These are phyloP conservation scores for Microhierax caerulescens DNA, from an alignment of 2,797 vertebrate species.

Conservation along the genomic window DNA sequence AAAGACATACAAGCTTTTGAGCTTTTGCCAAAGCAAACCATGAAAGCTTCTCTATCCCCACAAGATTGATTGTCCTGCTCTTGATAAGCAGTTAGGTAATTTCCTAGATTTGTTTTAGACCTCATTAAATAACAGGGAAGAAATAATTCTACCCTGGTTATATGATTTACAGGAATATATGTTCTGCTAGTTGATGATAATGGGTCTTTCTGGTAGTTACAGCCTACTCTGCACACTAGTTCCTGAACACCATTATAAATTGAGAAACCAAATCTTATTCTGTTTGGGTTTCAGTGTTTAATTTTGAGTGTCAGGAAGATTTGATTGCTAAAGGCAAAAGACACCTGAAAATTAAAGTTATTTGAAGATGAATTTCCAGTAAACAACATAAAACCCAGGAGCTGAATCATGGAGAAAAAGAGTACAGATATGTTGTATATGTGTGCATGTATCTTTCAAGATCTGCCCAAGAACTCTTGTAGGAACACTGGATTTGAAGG, in stretches of 20 bases:
- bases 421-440: neutral
- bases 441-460: neutral
- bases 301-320: neutral
- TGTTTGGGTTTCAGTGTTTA: neutral
- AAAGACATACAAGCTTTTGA: neutral
- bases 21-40: neutral
- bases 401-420: neutral
- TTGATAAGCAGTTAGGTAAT: neutral
- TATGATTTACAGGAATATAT: neutral
- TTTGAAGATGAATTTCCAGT: neutral
- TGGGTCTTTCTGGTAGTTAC: neutral
- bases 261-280: neutral
- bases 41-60: neutral
- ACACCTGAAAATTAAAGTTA: neutral
- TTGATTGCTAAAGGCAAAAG: neutral
- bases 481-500: neutral
- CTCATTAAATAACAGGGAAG: neutral
- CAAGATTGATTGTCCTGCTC: neutral
- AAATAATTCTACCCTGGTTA: neutral
- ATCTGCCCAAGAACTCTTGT: neutral
- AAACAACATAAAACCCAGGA: neutral
- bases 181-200: neutral
- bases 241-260: neutral
- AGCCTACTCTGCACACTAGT: neutral
- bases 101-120: neutral